Conservation (phyloP, 1,140 invertebrate genomes). For the Zaprionus vittiger region DNA sequence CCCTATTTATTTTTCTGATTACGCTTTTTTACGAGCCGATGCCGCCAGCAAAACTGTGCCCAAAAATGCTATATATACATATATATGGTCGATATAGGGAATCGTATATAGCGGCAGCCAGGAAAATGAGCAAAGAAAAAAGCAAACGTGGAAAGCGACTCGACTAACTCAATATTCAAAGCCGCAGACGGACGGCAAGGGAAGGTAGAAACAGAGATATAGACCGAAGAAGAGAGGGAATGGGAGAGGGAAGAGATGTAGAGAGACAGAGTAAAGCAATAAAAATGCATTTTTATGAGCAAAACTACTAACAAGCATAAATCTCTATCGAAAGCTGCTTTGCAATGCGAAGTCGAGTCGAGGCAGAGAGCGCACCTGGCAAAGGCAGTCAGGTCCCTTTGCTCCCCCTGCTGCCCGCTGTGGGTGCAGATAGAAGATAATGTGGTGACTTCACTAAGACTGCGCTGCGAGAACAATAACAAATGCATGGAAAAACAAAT, state of each 20-base stretch:
- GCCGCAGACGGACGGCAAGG: conserved; percentile 29
- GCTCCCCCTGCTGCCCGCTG: background rate
- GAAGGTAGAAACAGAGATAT: too few relatives aligned
- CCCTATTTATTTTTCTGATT: conserved; percentile 82
- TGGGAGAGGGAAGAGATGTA: background rate
- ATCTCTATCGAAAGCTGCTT: conserved; percentile 83
- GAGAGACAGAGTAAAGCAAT: conserved; percentile 64
- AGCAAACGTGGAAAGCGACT: conserved; percentile 31
- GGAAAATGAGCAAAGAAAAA: background rate
- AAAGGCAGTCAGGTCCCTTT: background rate
- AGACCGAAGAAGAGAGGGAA: conserved; percentile 42
- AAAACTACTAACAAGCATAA: conserved; percentile 83
- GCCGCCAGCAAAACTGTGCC: conserved; percentile 54
- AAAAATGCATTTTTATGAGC: conserved; percentile 83
- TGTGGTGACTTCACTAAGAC: conserved; percentile 79
- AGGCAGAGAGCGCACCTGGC: conserved; percentile 25
- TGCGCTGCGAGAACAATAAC: conserved; percentile 72
- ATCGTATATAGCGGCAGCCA: background rate
- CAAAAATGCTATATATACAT: conserved; percentile 26
- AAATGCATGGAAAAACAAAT: conserved; percentile 82
- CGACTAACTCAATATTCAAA: conserved; percentile 80
- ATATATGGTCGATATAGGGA: background rate
- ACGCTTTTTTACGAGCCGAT: conserved; percentile 78
- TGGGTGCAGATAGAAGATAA: conserved; percentile 70
- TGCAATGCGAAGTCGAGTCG: conserved; percentile 58